phyloP scores from a whole-genome alignment of 2,888 invertebrate species.

The Eretmocerus hayati region DNA sequence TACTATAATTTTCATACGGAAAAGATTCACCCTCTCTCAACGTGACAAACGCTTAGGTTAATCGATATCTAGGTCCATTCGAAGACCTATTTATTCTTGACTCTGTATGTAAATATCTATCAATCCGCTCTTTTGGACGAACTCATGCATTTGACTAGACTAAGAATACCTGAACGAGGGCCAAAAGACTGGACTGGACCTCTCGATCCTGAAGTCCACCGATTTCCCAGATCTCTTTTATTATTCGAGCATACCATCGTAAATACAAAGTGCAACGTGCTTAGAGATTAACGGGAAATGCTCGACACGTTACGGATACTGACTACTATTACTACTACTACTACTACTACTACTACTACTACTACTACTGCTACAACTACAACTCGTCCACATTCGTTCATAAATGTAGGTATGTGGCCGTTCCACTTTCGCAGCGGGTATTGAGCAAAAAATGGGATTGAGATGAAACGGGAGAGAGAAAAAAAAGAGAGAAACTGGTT shows the following conservation, averaged over 20 bases:
- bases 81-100: too few relatives aligned
- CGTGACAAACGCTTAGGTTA: too few relatives aligned
- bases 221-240: too few relatives aligned
- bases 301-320: constrained; percentile 2
- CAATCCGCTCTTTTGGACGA: too few relatives aligned
- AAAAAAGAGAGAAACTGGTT: constrained; percentile 16
- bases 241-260: background rate
- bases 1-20: too few relatives aligned
- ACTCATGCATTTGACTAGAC: too few relatives aligned
- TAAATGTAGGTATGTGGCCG: constrained; percentile 12
- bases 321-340: background rate
- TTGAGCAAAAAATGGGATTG: constrained; percentile 3
- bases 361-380: background rate
- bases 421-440: constrained; percentile 13
- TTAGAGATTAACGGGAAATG: constrained; percentile 16
- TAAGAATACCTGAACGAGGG: background rate
- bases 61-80: too few relatives aligned
- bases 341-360: background rate
- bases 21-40: too few relatives aligned
- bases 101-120: too few relatives aligned
- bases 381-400: background rate
- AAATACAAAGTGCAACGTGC: constrained; percentile 3
- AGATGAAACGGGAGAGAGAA: constrained; percentile 2
- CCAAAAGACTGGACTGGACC: background rate
- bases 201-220: too few relatives aligned